Evolutionary conservation across 1,140 invertebrate genomes (phyloP), one percentile per base, ranked within the genome.

Genomic region (Meloidogyne floridensis): DNA sequence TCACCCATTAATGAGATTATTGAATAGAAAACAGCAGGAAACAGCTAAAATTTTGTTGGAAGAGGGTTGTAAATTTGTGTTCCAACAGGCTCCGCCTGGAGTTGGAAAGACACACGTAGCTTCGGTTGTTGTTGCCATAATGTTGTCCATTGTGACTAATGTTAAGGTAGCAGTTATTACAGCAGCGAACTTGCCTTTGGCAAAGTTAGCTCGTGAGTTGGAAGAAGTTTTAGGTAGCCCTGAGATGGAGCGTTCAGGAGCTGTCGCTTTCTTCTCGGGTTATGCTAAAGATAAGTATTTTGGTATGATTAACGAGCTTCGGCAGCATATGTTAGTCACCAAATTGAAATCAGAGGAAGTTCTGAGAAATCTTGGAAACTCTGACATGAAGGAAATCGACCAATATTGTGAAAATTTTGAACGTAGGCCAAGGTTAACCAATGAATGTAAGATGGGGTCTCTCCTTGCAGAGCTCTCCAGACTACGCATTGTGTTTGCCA

Each of bases 261-360:
- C 73, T 4, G 20, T 74, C 42, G 73, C 73, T 0, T 74, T 74
- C 20, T 74, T 74, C 20, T 74, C 73, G n/a, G 73, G 73, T 2
- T 74, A 74, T 9, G 73, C 73, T 2, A 74, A 74, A 8, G 73
- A 74, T 5, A 74, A 74, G 18, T 74, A 74, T n/a, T 53, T n/a
- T n/a, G 18, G 54, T 32, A 74, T 74, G 73, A 32, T 74, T 32
- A 54, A 74, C 7, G 18, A 18, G 18, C 20, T 74, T 13, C 15
- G 20, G 18, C 15, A 54, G 20, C 73, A 74, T 32, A 32, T 74
- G 15, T 42, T 74, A 18, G 20, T 74, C 4, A 15, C 73, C 7
- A 74, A 74, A 74, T 2, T 74, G 15, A 8, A 20, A 42, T 6
- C 20, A 7, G 73, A 74, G 54, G 73, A 74, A n/a, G 54, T 32